Evolutionary conservation across 92 coral and sea anemone genomes (phyloP).

Genomic region (Anthopleura xanthogrammica): DNA sequence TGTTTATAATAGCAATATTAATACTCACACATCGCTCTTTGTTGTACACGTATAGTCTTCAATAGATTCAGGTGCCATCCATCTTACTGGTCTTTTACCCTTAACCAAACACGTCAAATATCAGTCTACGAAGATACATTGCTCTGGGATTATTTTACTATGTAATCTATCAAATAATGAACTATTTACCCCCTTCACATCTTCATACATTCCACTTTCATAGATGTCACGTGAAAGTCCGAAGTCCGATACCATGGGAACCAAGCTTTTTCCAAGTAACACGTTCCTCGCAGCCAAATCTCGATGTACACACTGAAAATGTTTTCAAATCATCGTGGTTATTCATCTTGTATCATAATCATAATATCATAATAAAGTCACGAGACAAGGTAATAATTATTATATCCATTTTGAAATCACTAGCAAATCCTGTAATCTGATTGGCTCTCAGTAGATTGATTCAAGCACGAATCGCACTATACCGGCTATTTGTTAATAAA

Average conservation of each 20-base stretch:
- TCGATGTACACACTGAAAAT: conserved; percentile 70
- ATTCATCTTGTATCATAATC: too few species aligned
- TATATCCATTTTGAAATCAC: too few species aligned
- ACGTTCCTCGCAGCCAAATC: conserved; percentile 86
- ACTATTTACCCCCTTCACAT: conserved; percentile 64
- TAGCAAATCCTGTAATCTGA: too few species aligned
- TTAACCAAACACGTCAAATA: conserved; percentile 1
- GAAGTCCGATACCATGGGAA: conserved; percentile 86
- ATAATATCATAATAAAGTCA: too few species aligned
- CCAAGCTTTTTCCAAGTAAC: conserved; percentile 58
- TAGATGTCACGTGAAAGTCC: conserved; percentile 90
- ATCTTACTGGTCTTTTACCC: conserved; percentile 84
- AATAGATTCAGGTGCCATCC: conserved; percentile 92
- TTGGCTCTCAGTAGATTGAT: too few species aligned
- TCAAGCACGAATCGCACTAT: too few species aligned
- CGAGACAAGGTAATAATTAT: neutral
- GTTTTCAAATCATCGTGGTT: neutral
- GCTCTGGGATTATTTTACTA: too few species aligned
- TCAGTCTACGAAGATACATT: too few species aligned
- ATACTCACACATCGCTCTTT: conserved; percentile 84
- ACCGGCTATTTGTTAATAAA: too few species aligned
- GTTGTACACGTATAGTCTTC: conserved; percentile 60
- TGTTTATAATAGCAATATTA: neutral
- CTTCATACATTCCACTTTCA: conserved; percentile 72
- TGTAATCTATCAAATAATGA: neutral